phyloP scores from a whole-genome alignment of 2,113 vertebrate genomes.

The Acanthochromis polyacanthus region DNA sequence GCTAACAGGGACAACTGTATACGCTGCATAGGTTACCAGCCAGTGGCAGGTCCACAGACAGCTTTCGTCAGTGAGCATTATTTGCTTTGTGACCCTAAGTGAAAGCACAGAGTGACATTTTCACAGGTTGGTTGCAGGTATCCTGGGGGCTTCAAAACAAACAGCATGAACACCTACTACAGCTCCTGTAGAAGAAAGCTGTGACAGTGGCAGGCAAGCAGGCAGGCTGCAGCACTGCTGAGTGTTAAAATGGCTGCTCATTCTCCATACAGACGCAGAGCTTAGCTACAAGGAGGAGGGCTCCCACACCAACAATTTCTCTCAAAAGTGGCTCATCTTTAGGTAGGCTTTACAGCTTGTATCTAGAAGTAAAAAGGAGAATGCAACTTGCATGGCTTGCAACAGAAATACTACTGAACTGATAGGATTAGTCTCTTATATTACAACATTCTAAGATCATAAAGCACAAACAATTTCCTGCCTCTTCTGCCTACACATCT shows the following conservation, averaged over 20 bases:
- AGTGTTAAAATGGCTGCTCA: constrained; percentile 76
- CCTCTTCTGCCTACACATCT: too few relatives aligned
- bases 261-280: constrained; percentile 62
- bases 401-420: too few relatives aligned
- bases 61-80: not conserved
- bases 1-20: constrained; percentile 5
- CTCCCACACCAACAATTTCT: constrained; percentile 45
- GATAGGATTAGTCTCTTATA: too few relatives aligned
- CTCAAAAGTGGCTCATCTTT: constrained; percentile 51
- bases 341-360: constrained; percentile 10
- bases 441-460: too few relatives aligned
- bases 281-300: constrained; percentile 54
- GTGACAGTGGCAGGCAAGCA: constrained; percentile 54
- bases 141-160: constrained; percentile 45
- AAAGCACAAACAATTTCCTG: too few relatives aligned
- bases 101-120: constrained; percentile 31
- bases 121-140: constrained; percentile 41
- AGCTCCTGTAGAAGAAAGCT: constrained; percentile 51
- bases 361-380: not conserved
- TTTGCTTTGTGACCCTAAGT: not conserved
- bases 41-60: constrained; percentile 5
- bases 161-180: constrained; percentile 32
- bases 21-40: not conserved
- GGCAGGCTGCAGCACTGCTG: constrained; percentile 64
- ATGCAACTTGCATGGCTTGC: too few relatives aligned